Conservation (phyloP, 1,140 invertebrate species). For the Drosophila asahinai region DNA sequence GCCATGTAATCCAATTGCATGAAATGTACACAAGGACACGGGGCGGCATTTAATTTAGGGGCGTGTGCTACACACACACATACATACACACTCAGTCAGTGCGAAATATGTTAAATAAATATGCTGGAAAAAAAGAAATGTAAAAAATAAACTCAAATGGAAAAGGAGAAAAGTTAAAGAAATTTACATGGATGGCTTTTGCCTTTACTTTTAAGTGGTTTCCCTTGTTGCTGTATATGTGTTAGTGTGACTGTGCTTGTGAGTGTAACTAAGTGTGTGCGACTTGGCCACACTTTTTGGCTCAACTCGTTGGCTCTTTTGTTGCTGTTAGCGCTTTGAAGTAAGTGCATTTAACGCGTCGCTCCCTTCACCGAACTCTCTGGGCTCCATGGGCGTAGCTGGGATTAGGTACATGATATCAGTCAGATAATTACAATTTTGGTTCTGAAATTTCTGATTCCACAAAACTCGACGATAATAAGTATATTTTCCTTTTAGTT, state of each 20-base stretch:
- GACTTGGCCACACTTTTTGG: conserved; percentile 69
- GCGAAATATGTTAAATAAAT: conserved; percentile 74
- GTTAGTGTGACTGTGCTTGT: conserved; percentile 27
- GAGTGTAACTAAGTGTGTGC: conserved; percentile 52
- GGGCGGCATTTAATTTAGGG: conserved; percentile 70
- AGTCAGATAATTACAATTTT: too few species aligned
- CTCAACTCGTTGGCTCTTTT: conserved; percentile 67
- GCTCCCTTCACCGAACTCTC: conserved; percentile 19
- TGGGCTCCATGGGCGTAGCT: conserved; percentile 7
- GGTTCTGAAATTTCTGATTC: too few species aligned
- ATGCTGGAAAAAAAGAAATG: conserved; percentile 41
- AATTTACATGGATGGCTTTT: conserved; percentile 73
- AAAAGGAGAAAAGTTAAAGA: conserved; percentile 65
- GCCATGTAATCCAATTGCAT: conserved; percentile 72
- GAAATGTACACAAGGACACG: conserved; percentile 65
- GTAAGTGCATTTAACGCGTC: conserved; percentile 74
- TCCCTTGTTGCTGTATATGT: conserved; percentile 62
- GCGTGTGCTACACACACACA: conserved; percentile 41
- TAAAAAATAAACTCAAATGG: conserved; percentile 19
- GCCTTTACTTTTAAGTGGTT: conserved; percentile 75
- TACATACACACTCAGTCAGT: conserved; percentile 24
- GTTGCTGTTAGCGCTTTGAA: conserved; percentile 70
- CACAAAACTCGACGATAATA: too few species aligned
- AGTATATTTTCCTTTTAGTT: too few species aligned
- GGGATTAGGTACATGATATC: too few species aligned